Percentiles rank a stretch among this genome's conserved stretches.
These are phyloP conservation scores for Congeria kusceri DNA, from an alignment of 2,888 invertebrate genomes.

Conservation along the genomic window DNA sequence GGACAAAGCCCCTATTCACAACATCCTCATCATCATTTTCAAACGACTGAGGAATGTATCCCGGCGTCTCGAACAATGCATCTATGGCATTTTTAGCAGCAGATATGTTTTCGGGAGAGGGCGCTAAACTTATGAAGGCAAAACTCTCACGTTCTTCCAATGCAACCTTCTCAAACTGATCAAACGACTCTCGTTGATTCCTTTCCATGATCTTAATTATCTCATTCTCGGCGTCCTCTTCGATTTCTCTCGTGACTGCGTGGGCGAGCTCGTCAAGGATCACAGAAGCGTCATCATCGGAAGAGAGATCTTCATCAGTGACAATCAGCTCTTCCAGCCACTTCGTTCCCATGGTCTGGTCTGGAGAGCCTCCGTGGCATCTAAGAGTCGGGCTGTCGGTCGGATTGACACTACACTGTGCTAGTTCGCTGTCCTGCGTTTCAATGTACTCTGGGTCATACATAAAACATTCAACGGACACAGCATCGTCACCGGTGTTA, in stretches of 20 bases:
- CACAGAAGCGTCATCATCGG: neutral
- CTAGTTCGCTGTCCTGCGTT: neutral
- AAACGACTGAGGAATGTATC: conserved; percentile 34
- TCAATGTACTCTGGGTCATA: conserved; percentile 22
- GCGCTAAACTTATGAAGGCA: conserved; percentile 32
- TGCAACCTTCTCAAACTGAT: conserved; percentile 10
- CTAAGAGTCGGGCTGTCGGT: neutral
- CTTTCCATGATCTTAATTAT: neutral
- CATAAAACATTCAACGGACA: conserved; percentile 19
- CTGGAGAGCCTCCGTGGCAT: neutral
- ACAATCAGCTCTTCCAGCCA: neutral
- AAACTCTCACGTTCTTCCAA: conserved; percentile 15
- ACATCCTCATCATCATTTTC: conserved; percentile 16
- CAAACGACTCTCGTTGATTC: conserved; percentile 20
- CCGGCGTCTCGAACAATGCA: conserved; percentile 24
- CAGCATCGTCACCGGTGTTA: neutral
- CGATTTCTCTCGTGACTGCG: neutral
- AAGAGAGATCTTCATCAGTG: neutral
- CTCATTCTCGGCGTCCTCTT: neutral
- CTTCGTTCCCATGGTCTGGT: neutral
- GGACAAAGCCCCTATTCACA: neutral
- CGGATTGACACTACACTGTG: no score
- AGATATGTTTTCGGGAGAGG: neutral
- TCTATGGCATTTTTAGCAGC: conserved; percentile 9
- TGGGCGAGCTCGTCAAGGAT: neutral